A percentile compares a stretch with the other conserved stretches of the same genome.
Evolutionary conservation across 2,113 vertebrate species (phyloP).

Genomic region (Lepisosteus oculatus): DNA sequence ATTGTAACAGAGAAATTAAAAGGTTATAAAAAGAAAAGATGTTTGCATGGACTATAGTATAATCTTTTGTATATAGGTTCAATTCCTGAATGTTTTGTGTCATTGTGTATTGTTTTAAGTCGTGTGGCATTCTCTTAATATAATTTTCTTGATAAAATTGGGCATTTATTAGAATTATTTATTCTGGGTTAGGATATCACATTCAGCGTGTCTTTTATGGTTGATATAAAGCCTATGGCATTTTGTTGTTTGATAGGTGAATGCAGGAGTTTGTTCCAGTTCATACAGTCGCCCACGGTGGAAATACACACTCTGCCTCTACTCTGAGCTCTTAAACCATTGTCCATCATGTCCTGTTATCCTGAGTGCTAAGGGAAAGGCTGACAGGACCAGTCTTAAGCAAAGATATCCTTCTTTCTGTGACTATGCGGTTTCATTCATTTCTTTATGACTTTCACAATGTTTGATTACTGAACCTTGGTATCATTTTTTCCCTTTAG

Average conservation of each 20-base stretch:
- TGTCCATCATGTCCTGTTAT: background rate
- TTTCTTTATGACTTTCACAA: no score
- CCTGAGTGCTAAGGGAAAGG: background rate
- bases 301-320: background rate
- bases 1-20: no score
- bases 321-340: background rate
- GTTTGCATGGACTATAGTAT: no score
- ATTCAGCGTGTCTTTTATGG: constrained; percentile 68
- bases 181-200: constrained; percentile 64
- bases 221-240: constrained; percentile 67
- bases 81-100: background rate
- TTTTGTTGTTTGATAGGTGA: constrained; percentile 69
- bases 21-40: no score
- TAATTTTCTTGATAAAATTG: constrained; percentile 32
- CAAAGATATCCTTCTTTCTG: no score
- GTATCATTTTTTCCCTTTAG: no score
- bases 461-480: no score
- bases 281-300: background rate
- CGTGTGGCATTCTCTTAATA: background rate
- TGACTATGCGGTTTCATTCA: no score
- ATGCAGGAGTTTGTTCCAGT: constrained; percentile 51
- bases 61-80: no score
- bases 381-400: no score
- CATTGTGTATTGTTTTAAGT: background rate
- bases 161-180: constrained; percentile 67